A percentile compares a stretch with the other conserved stretches of the same genome.
phyloP scores from a whole-genome alignment of 2,888 invertebrate genomes.

The Polydrusus tereticollis region DNA sequence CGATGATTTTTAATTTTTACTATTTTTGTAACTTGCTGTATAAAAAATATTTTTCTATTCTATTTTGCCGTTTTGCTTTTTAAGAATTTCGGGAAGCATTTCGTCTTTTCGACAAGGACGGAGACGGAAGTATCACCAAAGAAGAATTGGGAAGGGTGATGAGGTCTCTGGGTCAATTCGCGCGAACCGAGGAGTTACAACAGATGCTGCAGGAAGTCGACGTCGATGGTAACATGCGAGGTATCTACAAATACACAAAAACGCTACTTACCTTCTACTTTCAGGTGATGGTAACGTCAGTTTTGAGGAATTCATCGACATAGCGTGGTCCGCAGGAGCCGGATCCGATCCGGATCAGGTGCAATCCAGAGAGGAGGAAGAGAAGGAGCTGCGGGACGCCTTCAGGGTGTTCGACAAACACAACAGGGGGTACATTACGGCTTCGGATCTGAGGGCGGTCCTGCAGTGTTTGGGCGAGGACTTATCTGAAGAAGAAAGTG shows the following conservation, averaged over 20 bases:
- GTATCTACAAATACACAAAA: not conserved
- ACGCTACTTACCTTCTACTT: slow-evolving; percentile 38
- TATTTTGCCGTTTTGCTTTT: slow-evolving; percentile 52
- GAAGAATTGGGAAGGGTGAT: slow-evolving; percentile 88
- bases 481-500: slow-evolving; percentile 90
- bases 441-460: slow-evolving; percentile 88
- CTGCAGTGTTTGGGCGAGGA: slow-evolving; percentile 91
- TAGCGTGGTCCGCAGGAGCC: slow-evolving; percentile 68
- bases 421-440: slow-evolving; percentile 92
- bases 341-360: slow-evolving; percentile 62
- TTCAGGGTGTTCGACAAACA: slow-evolving; percentile 93
- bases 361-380: slow-evolving; percentile 85
- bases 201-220: slow-evolving; percentile 85
- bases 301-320: slow-evolving; percentile 90
- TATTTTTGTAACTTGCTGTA: no score
- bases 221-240: slow-evolving; percentile 62
- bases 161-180: slow-evolving; percentile 89
- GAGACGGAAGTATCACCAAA: slow-evolving; percentile 89
- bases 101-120: slow-evolving; percentile 89
- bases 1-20: no score
- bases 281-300: slow-evolving; percentile 89
- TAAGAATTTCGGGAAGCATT: slow-evolving; percentile 89
- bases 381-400: slow-evolving; percentile 86
- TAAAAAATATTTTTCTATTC: no score
- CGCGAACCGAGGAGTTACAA: slow-evolving; percentile 86